Base-by-base conservation (phyloP, 2,797 vertebrate genomes). In the Anabacerthia variegaticeps region DNA sequence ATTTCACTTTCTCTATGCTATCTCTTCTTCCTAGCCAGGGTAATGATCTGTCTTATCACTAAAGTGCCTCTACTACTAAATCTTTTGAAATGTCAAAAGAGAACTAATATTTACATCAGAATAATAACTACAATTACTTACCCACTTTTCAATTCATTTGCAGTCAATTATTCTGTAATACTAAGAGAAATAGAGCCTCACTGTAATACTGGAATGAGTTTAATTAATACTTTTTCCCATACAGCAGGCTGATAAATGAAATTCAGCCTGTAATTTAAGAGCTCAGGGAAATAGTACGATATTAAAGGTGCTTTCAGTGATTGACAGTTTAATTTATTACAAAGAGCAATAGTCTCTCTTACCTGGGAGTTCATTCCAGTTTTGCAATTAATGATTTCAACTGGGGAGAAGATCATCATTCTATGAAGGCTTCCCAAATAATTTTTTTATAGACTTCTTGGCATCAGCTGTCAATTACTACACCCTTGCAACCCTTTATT, bases 211-310 rank as follows among this genome's bases (percentile, higher is more conserved):
- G 92, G 95, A 96, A 98, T 95, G 96, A 96, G 93, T 96, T 97
- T 98, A 98, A 99, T 98, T 98, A 98, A 98, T 98, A 98, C 97
- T 91, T 89, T 98, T 98, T 95, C 81, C 81, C 98, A 97, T 95
- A 96, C 93, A 97, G 98, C 96, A 97, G 89, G 89, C 98, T 98
- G 98, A 98, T 97, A 98, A 98, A 98, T 97, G 97, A 97, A 98
- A 96, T 98, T 97, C 97, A 97, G 97, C 92, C 93, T 95, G 97
- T 98, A 98, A 98, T 98, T 98, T 98, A 98, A 96, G 92, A 97
- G 97, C 95, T 76, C 46, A 68, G 95, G 97, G 98, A 98, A 97
- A 96, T 89, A 87, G 96, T 91, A 92, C 95, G 97, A 97, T 98
- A 98, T 96, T 97, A 98, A 98, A 97, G 97, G 96, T 93, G 49